Percentiles rank a stretch among this genome's conserved stretches.
These are phyloP conservation scores for Calidris pugnax DNA, from an alignment of 2,113 vertebrate species.

Conservation along the genomic window DNA sequence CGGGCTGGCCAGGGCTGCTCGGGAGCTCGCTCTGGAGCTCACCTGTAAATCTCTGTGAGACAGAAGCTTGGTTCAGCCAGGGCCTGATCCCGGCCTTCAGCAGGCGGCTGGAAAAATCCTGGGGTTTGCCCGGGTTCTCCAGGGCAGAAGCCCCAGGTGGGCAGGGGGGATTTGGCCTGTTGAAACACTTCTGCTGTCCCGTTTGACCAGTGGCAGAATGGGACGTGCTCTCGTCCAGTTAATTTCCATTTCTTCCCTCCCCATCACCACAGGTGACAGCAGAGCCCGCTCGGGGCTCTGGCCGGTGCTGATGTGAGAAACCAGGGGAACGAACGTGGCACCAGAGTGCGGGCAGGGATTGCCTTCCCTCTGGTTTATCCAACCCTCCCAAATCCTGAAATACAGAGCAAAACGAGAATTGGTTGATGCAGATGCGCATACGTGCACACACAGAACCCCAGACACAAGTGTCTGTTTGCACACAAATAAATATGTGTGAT, in stretches of 20 bases:
- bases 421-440: slow-evolving; percentile 13
- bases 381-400: slow-evolving; percentile 42
- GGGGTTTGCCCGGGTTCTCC: neutral
- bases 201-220: neutral
- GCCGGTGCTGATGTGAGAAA: slow-evolving; percentile 43
- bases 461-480: slow-evolving; percentile 20
- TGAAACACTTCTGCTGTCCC: slow-evolving; percentile 48
- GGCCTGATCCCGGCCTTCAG: neutral
- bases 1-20: neutral
- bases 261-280: slow-evolving; percentile 15
- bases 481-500: slow-evolving; percentile 1
- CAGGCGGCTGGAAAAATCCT: neutral
- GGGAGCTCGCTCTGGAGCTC: neutral
- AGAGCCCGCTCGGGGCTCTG: slow-evolving; percentile 16
- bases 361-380: slow-evolving; percentile 45
- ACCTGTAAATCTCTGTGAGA: neutral
- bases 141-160: neutral
- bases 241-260: slow-evolving; percentile 22
- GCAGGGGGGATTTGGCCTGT: neutral
- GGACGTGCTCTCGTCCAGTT: neutral
- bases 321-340: neutral
- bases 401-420: slow-evolving; percentile 23
- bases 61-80: neutral
- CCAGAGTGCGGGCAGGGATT: neutral
- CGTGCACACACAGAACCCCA: neutral